phyloP scores from a whole-genome alignment of 2,113 vertebrate species.

The Pedetes capensis region DNA sequence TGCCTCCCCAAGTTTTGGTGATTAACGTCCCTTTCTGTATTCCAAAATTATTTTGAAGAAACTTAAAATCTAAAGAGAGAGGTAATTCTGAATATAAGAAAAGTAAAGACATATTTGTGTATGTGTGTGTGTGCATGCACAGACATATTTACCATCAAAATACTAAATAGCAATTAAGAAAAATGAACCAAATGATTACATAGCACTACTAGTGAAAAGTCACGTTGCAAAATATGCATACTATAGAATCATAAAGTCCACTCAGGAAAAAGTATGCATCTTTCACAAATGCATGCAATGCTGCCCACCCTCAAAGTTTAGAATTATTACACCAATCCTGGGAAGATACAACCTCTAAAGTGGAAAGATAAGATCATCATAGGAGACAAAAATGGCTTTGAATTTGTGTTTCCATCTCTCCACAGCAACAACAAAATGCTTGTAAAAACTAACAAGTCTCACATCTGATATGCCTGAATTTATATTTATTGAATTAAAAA shows the following conservation, averaged over 20 bases:
- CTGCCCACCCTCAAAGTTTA: background rate
- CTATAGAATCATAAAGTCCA: background rate
- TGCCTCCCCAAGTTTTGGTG: too few species aligned
- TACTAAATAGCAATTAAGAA: background rate
- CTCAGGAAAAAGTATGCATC: background rate
- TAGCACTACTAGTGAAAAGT: background rate
- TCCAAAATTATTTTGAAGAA: background rate
- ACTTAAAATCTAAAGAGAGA: background rate
- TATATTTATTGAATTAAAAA: background rate
- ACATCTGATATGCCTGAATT: background rate
- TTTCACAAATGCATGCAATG: background rate
- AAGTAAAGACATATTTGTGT: too few species aligned
- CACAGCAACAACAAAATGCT: too few species aligned
- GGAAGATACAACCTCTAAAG: background rate
- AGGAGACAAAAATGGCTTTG: too few species aligned
- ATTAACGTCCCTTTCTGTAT: background rate
- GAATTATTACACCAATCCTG: background rate
- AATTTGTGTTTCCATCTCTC: background rate
- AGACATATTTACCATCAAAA: background rate
- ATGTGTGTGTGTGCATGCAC: too few species aligned
- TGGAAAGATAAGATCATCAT: background rate
- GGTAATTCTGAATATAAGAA: background rate
- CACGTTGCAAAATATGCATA: background rate
- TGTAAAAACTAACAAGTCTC: background rate
- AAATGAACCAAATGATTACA: background rate